Evolutionary conservation across 2,888 invertebrate genomes (phyloP).

Genomic region (Pantelozetes paolii): DNA sequence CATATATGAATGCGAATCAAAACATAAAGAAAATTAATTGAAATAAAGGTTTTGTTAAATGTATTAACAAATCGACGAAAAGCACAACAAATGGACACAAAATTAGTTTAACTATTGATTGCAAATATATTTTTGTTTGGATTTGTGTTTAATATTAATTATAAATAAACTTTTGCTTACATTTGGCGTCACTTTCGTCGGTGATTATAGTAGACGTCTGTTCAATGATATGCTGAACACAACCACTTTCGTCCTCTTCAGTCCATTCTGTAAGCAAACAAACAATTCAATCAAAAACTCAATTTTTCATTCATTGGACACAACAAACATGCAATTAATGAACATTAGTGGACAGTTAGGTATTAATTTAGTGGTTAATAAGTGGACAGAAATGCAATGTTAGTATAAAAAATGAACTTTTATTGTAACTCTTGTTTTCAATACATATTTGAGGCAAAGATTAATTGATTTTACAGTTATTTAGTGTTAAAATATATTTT

Average conservation of each 20-base stretch:
- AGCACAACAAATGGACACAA: background rate
- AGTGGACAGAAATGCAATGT: constrained; percentile 20
- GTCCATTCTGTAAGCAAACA: constrained; percentile 46
- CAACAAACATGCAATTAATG: too few relatives aligned
- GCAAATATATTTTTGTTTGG: background rate
- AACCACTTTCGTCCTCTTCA: constrained; percentile 46
- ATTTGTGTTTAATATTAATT: background rate
- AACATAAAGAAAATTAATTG: background rate
- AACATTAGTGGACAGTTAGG: too few relatives aligned
- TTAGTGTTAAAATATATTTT: background rate
- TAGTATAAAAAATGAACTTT: background rate
- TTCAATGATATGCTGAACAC: constrained; percentile 46
- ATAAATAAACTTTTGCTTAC: background rate
- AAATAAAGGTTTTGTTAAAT: constrained; percentile 6
- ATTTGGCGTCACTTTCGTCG: constrained; percentile 29
- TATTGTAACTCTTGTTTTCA: background rate
- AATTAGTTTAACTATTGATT: background rate
- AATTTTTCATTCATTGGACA: background rate
- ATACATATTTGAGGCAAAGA: background rate
- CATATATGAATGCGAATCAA: background rate
- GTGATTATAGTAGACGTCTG: constrained; percentile 44
- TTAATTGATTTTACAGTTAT: background rate
- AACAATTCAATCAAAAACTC: background rate
- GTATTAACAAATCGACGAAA: background rate
- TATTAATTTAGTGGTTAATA: constrained; percentile 6